Evolutionary conservation across 2,888 invertebrate species (phyloP).

Genomic region (Pseudoips prasinana): DNA sequence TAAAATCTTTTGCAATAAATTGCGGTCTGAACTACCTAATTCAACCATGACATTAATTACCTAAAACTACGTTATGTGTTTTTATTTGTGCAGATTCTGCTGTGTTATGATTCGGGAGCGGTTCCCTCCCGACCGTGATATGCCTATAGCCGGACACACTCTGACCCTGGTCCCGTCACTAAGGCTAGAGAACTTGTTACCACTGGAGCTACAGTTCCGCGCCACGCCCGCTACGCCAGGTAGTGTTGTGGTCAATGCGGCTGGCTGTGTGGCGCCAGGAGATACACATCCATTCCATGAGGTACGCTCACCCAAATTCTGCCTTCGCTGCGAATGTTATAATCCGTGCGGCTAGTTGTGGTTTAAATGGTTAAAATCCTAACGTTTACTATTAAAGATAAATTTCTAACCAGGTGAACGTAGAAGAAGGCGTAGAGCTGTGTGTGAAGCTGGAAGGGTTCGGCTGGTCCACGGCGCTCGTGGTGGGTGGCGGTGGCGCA

Average conservation of each 20-base stretch:
- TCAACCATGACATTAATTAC: too few species aligned
- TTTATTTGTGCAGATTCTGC: too few species aligned
- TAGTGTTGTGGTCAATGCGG: slow-evolving; percentile 39
- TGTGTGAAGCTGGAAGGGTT: slow-evolving; percentile 93
- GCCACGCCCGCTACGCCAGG: slow-evolving; percentile 37
- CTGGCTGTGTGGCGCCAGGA: slow-evolving; percentile 57
- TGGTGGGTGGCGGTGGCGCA: slow-evolving; percentile 67
- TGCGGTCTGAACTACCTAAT: too few species aligned
- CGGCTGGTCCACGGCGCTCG: slow-evolving; percentile 85
- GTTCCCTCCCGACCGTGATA: slow-evolving; percentile 86
- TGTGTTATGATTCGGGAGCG: slow-evolving; percentile 90
- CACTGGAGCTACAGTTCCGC: slow-evolving; percentile 88
- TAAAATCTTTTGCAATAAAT: too few species aligned
- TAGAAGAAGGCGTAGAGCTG: slow-evolving; percentile 87
- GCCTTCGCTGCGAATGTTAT: too few species aligned
- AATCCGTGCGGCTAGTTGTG: too few species aligned
- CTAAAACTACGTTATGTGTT: too few species aligned
- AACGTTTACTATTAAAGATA: too few species aligned
- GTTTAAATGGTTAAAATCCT: too few species aligned
- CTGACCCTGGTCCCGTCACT: slow-evolving; percentile 93
- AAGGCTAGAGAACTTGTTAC: slow-evolving; percentile 92
- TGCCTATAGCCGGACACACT: slow-evolving; percentile 91
- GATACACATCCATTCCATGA: slow-evolving; percentile 65
- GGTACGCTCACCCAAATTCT: slow-evolving; percentile 35
- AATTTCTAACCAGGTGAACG: slow-evolving; percentile 83